These are phyloP conservation scores for Drosophila lowei DNA, from an alignment of 1,140 invertebrate genomes.

Conservation along the genomic window DNA sequence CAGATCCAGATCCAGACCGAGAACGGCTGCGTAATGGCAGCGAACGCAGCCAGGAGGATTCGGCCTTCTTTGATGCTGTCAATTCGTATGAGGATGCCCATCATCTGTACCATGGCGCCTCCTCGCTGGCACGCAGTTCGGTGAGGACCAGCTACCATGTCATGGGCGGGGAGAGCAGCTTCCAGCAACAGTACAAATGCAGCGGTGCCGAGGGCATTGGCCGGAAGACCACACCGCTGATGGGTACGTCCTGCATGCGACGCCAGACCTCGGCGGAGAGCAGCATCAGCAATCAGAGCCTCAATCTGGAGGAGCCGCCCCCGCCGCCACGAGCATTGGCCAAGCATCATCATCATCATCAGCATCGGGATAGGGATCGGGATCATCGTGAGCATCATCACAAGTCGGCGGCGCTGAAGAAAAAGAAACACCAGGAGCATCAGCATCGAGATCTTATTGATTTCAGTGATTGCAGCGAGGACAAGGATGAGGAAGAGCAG, in stretches of 20 bases:
- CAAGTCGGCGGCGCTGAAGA: conserved; percentile 38
- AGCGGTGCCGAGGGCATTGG: conserved; percentile 61
- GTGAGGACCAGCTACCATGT: conserved; percentile 77
- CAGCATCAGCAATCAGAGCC: conserved; percentile 81
- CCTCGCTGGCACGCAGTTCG: conserved; percentile 74
- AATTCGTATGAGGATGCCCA: conserved; percentile 73
- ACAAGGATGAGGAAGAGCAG: conserved; percentile 47
- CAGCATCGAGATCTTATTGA: conserved; percentile 71
- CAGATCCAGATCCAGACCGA: conserved; percentile 33
- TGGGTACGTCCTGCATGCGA: conserved; percentile 72
- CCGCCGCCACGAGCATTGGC: conserved; percentile 19
- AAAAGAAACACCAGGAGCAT: conserved; percentile 46
- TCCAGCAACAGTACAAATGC: conserved; percentile 81
- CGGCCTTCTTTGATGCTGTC: conserved; percentile 75
- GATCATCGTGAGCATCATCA: conserved; percentile 61
- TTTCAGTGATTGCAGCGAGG: conserved; percentile 77
- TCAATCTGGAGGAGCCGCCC: conserved; percentile 69
- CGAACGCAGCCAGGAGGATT: conserved; percentile 78
- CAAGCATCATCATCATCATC: conserved; percentile 42
- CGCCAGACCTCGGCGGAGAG: conserved; percentile 82
- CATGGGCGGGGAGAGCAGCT: conserved; percentile 69
- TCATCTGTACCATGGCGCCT: conserved; percentile 63
- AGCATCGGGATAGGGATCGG: conserved; percentile 47
- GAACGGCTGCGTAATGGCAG: conserved; percentile 57
- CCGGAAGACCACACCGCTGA: conserved; percentile 66